A percentile compares a stretch with the other conserved stretches of the same genome.
Conservation (phyloP, 2,888 invertebrate genomes). For the Amiota minor region DNA sequence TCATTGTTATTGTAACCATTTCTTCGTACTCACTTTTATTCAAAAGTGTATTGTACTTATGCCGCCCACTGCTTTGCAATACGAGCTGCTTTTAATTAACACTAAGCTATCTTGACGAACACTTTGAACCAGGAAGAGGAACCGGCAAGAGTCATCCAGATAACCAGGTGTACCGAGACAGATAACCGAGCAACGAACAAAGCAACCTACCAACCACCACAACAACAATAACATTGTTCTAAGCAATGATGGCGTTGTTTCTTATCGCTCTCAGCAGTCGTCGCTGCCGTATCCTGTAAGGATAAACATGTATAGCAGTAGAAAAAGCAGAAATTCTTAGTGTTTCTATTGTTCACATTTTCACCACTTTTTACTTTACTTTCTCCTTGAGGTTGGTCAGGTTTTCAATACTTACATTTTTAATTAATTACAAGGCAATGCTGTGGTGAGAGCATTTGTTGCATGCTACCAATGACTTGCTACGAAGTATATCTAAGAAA, state of each 20-base stretch:
- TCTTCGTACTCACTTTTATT: too few species aligned
- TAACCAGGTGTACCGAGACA: background rate
- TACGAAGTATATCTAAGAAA: background rate
- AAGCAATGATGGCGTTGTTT: too few species aligned
- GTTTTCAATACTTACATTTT: background rate
- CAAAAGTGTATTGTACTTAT: too few species aligned
- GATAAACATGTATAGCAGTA: too few species aligned
- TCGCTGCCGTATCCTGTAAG: too few species aligned
- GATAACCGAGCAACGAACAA: background rate
- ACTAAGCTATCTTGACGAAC: constrained; percentile 8
- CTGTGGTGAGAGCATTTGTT: background rate
- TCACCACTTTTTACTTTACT: too few species aligned
- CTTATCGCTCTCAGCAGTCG: too few species aligned
- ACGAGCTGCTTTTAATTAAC: constrained; percentile 19
- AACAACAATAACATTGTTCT: background rate
- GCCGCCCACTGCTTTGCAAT: background rate
- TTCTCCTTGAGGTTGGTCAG: constrained; percentile 7
- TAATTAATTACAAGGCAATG: too few species aligned
- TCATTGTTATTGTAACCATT: too few species aligned
- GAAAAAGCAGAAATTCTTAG: too few species aligned
- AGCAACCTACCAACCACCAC: too few species aligned
- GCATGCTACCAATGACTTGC: background rate
- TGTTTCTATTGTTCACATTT: too few species aligned
- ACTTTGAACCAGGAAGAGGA: constrained; percentile 6
- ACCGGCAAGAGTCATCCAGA: background rate